Evolutionary conservation across 2,113 vertebrate genomes (phyloP).

Genomic region (Rhinichthys klamathensis): DNA sequence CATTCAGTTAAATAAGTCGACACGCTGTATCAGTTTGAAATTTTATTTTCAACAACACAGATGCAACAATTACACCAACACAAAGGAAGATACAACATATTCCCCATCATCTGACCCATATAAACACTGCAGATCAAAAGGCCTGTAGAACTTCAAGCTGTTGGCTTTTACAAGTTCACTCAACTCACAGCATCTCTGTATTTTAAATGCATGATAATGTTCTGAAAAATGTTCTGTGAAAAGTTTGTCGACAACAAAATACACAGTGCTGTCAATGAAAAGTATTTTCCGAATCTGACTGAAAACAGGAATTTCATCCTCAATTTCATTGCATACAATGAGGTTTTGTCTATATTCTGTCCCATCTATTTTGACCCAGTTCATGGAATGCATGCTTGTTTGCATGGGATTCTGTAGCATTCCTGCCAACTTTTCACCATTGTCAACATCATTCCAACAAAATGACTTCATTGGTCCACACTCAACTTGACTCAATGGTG

Average conservation of each 20-base stretch:
- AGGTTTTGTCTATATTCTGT: background rate
- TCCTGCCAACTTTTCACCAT: too few relatives aligned
- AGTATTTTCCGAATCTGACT: background rate
- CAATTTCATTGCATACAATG: background rate
- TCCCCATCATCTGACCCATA: background rate
- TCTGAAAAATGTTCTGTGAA: background rate
- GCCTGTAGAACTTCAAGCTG: background rate
- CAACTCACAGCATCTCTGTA: background rate
- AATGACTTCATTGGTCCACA: too few relatives aligned
- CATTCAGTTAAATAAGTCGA: too few relatives aligned
- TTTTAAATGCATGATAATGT: background rate
- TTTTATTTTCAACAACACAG: too few relatives aligned
- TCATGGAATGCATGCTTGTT: background rate
- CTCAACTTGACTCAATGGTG: too few relatives aligned
- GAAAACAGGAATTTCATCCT: conserved; percentile 3
- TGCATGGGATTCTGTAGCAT: too few relatives aligned
- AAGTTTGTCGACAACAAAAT: background rate
- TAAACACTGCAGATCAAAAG: background rate
- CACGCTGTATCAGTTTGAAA: too few relatives aligned
- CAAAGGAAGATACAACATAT: background rate
- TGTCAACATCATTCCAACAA: too few relatives aligned
- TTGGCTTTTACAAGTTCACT: background rate
- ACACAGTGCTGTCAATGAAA: background rate
- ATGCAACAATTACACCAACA: background rate
- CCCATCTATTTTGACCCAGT: conserved; percentile 17